These are phyloP conservation scores for Gymnocypris eckloni DNA, from an alignment of 2,797 vertebrate genomes.

Conservation along the genomic window DNA sequence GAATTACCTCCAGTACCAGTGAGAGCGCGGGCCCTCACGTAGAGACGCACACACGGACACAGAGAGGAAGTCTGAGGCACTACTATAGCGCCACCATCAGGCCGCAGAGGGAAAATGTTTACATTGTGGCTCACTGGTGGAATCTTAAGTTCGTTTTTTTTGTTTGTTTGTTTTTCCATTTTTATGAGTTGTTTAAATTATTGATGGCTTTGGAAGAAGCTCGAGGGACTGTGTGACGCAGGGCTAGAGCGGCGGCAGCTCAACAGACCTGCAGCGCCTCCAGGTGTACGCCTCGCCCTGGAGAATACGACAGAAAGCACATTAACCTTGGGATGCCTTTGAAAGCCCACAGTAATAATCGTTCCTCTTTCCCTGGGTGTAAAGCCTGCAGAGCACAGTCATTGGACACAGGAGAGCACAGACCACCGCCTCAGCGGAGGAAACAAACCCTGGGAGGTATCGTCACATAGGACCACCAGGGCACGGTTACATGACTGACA, in stretches of 20 bases:
- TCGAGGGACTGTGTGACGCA: conserved; percentile 50
- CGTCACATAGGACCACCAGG: conserved; percentile 20
- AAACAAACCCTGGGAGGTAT: neutral
- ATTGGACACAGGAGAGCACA: neutral
- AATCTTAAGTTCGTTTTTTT: conserved; percentile 55
- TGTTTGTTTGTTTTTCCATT: conserved; percentile 36
- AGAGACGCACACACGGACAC: conserved; percentile 31
- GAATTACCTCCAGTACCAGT: conserved; percentile 99
- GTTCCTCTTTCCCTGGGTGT: conserved; percentile 4
- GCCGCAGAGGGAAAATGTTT: conserved; percentile 59
- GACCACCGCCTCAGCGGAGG: neutral
- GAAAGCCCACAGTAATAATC: conserved; percentile 29
- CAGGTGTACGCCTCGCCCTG: neutral
- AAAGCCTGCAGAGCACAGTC: conserved; percentile 22
- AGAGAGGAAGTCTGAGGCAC: conserved; percentile 23
- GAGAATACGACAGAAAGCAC: conserved; percentile 37
- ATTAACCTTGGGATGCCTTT: conserved; percentile 53
- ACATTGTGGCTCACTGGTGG: conserved; percentile 61
- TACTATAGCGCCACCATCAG: conserved; percentile 41
- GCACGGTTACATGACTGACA: conserved; percentile 52
- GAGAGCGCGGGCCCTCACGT: conserved; percentile 61
- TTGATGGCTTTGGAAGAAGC: conserved; percentile 64
- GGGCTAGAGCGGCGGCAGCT: conserved; percentile 18
- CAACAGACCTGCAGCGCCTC: conserved; percentile 18
- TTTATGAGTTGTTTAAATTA: conserved; percentile 72